phyloP scores from a whole-genome alignment of 2,113 vertebrate species.

The Conger conger region DNA sequence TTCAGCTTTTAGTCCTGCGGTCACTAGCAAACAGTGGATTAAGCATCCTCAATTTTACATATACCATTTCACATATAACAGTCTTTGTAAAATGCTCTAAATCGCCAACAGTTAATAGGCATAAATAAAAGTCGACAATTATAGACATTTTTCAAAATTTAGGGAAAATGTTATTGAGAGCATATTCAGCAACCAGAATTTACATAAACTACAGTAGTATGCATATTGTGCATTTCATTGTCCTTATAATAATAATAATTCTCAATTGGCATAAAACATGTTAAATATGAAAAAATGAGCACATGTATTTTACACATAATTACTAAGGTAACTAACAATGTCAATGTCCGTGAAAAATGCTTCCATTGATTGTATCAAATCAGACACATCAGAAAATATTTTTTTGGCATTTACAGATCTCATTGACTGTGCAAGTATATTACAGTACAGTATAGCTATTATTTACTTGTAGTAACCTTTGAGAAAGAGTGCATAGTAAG shows the following conservation, averaged over 20 bases:
- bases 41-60: too few relatives aligned
- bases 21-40: too few relatives aligned
- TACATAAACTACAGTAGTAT: conserved; percentile 65
- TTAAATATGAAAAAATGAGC: conserved; percentile 32
- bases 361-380: conserved; percentile 64
- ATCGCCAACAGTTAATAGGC: conserved; percentile 29
- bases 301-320: conserved; percentile 1
- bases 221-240: conserved; percentile 55
- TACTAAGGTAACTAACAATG: conserved; percentile 29
- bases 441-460: conserved; percentile 67
- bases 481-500: conserved; percentile 79
- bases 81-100: too few relatives aligned
- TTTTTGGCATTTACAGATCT: conserved; percentile 61
- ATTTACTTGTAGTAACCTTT: conserved; percentile 61
- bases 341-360: conserved; percentile 52
- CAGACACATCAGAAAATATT: too few relatives aligned
- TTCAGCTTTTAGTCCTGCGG: too few relatives aligned
- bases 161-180: conserved; percentile 42
- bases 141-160: conserved; percentile 52
- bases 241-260: conserved; percentile 52
- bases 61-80: too few relatives aligned
- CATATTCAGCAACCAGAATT: conserved; percentile 46
- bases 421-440: conserved; percentile 52
- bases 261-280: conserved; percentile 38
- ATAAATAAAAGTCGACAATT: conserved; percentile 48